Base-by-base conservation (phyloP, 1,140 invertebrate species). In the Anagrus nilaparvatae region DNA sequence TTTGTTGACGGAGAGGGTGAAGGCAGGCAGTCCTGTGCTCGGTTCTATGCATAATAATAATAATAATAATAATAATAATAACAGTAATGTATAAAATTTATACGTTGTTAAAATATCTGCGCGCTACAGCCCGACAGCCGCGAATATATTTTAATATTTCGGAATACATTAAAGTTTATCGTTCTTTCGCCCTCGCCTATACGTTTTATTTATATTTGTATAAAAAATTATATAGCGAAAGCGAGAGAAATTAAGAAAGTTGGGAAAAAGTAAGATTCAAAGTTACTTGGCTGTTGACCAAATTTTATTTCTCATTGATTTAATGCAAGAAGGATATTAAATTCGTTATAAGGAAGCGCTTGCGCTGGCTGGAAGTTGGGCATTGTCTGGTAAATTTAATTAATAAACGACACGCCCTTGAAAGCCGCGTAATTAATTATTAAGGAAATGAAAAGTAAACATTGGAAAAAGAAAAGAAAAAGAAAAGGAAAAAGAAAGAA, bases 161-260 rank as follows among this genome's bases (percentile, higher is more conserved):
- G 58, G 61, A 64, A 67, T 65, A 67, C 61, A 65, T 67, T 63
- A 65, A 64, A 64, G 59, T 65, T 63, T 64, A 66, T 65, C 61
- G 61, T 55, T 52, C 54, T 52, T 43, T 52, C 45, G 31, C 39
- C 10, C 43, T 33, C 40, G 27, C 46, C 40, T 40, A 19, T 42
- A 40, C 36, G 40, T 47, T 44, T 17, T 47, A 35, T 40, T 44
- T 40, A 33, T n/a, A n/a, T n/a, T n/a, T n/a, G 31, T 10, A 18
- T 14, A 12, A 10, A 32, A 32, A 32, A 32, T 16, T 10, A 14
- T 14, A 6, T 14, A 14, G n/a, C 17, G 17, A 16, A 5, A 16
- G 9, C 5, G 12, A 30, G 17, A 30, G 17, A 30, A 30, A 9
- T 13, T 13, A 29, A n/a, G 16, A 29, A 29, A 6, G 16, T 18